Evolutionary conservation across 2,888 invertebrate genomes (phyloP).

Genomic region (Stomorhina lunata): DNA sequence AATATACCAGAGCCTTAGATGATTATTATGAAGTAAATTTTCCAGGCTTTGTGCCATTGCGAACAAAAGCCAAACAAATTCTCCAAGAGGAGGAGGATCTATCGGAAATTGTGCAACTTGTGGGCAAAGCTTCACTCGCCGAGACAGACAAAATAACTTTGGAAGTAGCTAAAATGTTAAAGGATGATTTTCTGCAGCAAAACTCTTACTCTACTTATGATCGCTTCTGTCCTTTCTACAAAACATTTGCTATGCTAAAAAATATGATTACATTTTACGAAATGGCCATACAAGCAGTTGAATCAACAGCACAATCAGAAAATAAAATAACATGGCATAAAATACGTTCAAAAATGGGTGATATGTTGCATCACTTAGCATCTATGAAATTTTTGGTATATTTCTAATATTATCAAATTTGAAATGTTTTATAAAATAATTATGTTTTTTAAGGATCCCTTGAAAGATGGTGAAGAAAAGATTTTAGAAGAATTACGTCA

Average conservation of each 20-base stretch:
- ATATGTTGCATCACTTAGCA: slow-evolving; percentile 96
- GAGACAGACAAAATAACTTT: slow-evolving; percentile 99
- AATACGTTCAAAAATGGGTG: slow-evolving; percentile 97
- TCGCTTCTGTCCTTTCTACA: slow-evolving; percentile 99
- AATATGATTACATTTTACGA: slow-evolving; percentile 99
- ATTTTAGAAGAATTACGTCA: slow-evolving; percentile 98
- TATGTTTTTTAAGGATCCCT: slow-evolving; percentile 89
- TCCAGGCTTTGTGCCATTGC: slow-evolving; percentile 96
- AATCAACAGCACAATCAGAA: slow-evolving; percentile 93
- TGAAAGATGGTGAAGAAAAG: slow-evolving; percentile 97
- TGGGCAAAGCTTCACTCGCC: slow-evolving; percentile 98
- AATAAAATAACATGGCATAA: slow-evolving; percentile 99
- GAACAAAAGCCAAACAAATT: slow-evolving; percentile 96
- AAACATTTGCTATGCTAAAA: slow-evolving; percentile 98
- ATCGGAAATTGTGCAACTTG: slow-evolving; percentile 99
- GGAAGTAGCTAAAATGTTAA: slow-evolving; percentile 97
- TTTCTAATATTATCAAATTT: not conserved
- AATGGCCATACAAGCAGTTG: slow-evolving; percentile 97
- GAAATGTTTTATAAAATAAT: not conserved
- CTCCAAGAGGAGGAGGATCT: slow-evolving; percentile 99
- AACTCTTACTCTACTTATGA: slow-evolving; percentile 97
- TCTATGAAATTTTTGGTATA: slow-evolving; percentile 99
- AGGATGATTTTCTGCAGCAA: slow-evolving; percentile 99
- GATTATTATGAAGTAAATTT: slow-evolving; percentile 99
- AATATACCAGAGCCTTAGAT: slow-evolving; percentile 98